Evolutionary conservation across 2,888 invertebrate genomes (phyloP).

Genomic region (Orthonychiurus folsomi): DNA sequence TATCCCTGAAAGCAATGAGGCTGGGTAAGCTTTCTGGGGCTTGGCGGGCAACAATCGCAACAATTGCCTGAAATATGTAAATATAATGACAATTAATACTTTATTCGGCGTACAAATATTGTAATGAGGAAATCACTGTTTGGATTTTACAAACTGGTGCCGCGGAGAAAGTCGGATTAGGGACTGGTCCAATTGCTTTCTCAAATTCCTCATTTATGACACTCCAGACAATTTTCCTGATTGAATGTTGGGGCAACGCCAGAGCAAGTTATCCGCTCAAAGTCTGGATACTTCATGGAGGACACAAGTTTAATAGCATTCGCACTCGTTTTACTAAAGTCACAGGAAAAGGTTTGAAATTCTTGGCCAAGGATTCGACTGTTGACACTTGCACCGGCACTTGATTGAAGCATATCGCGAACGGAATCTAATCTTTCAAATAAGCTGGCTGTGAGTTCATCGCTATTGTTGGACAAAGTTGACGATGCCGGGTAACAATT

Average conservation of each 20-base stretch:
- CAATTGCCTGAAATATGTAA: too few relatives aligned
- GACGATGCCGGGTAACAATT: too few relatives aligned
- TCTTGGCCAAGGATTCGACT: neutral
- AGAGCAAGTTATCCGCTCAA: neutral
- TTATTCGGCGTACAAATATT: too few relatives aligned
- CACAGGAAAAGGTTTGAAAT: neutral
- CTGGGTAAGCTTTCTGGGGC: too few relatives aligned
- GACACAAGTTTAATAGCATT: neutral
- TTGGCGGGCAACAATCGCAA: too few relatives aligned
- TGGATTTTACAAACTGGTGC: neutral
- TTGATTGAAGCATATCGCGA: neutral
- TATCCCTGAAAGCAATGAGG: too few relatives aligned
- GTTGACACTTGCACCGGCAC: neutral
- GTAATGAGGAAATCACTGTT: neutral
- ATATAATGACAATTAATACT: too few relatives aligned
- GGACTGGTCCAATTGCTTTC: neutral
- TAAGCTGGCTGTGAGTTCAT: neutral
- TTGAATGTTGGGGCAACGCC: neutral
- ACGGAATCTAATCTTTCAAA: neutral
- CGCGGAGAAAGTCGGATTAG: neutral
- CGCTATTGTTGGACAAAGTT: neutral
- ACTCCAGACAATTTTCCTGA: neutral
- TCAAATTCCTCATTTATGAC: neutral
- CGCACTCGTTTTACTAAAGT: neutral
- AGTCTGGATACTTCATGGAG: neutral